Evolutionary conservation across 1,140 invertebrate genomes (phyloP), one percentile per base, ranked within the genome.

Genomic region (Drosophila pallidifrons): DNA sequence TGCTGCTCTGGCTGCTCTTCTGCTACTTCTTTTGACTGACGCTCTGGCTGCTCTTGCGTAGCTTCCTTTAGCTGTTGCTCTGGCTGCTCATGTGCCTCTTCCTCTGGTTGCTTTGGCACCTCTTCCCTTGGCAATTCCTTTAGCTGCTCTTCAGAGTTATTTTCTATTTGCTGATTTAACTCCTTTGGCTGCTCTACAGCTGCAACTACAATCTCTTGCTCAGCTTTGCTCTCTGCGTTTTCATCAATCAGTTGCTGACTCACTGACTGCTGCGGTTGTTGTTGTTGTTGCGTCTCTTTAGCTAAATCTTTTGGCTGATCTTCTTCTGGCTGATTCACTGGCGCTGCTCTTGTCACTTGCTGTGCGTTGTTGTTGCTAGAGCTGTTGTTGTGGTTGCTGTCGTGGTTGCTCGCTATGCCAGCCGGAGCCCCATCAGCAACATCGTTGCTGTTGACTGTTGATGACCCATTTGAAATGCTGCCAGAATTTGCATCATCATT

Each of bases 401-500:
- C 20, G 51, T 63, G n/a, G 57, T 15, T 58, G 54, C 46, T 49
- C 38, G 51, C 63, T 72, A 72, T 35, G 68, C 32, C 59, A 30
- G 59, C 46, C 58, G 58, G 45, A 32, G 75, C 47, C 46, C 30
- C 52, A 60, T 51, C 76, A 54, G 35, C 73, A 54, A 47, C 52
- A 38, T 64, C 51, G 66, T n/a, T 79, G 79, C 43, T 41, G 55
- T 7, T 72, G 52, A 30, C 49, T 46, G 75, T 28, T 32, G 58
- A 66, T 77, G 72, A 78, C 81, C 74, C 85, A 88, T 90, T 89
- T 89, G 85, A 89, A 79, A 68, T 74, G 75, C 11, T 89, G 85
- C 81, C 85, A 89, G 85, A 89, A 81, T 81, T 85, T 81, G 70
- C 85, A 90, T 90, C 85, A 90, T 90, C 77, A 81, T 81, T 66